phyloP scores from a whole-genome alignment of 1,140 invertebrate species.

The Calephelis virginiensis region DNA sequence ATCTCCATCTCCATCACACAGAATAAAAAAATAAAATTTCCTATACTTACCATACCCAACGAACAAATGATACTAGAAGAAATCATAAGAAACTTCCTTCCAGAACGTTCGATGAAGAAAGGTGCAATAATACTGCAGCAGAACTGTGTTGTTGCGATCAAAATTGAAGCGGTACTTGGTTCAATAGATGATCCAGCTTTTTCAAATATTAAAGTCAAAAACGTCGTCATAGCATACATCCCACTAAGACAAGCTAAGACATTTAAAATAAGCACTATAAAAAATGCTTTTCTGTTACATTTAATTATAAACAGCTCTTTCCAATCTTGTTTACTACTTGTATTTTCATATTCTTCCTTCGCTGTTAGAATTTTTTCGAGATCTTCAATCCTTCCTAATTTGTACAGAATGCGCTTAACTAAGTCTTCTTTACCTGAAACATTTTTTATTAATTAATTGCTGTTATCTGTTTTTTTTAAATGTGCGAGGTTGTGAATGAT shows the following conservation, averaged over 20 bases:
- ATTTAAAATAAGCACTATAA: conserved; percentile 25
- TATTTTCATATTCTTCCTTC: conserved; percentile 27
- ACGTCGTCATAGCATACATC: conserved; percentile 74
- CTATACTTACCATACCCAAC: conserved; percentile 35
- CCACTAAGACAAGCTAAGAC: conserved; percentile 59
- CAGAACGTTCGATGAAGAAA: conserved; percentile 73
- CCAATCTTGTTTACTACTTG: conserved; percentile 23
- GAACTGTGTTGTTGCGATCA: conserved; percentile 66
- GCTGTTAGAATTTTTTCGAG: conserved; percentile 24
- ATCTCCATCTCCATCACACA: no score
- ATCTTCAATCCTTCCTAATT: conserved; percentile 30
- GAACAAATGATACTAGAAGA: conserved; percentile 40
- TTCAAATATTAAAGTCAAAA: conserved; percentile 66
- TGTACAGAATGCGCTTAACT: no score
- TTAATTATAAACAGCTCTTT: conserved; percentile 34
- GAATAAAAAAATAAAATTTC: no score
- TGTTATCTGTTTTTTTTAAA: no score
- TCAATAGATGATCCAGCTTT: conserved; percentile 34
- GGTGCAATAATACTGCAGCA: conserved; percentile 43
- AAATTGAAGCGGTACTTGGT: conserved; percentile 31
- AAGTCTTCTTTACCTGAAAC: no score
- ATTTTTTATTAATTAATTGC: no score
- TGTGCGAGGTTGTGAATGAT: no score
- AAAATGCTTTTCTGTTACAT: conserved; percentile 34
- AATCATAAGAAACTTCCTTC: conserved; percentile 70